Evolutionary conservation across 2,888 invertebrate species (phyloP).

Genomic region (Ornithoptera alexandrae): DNA sequence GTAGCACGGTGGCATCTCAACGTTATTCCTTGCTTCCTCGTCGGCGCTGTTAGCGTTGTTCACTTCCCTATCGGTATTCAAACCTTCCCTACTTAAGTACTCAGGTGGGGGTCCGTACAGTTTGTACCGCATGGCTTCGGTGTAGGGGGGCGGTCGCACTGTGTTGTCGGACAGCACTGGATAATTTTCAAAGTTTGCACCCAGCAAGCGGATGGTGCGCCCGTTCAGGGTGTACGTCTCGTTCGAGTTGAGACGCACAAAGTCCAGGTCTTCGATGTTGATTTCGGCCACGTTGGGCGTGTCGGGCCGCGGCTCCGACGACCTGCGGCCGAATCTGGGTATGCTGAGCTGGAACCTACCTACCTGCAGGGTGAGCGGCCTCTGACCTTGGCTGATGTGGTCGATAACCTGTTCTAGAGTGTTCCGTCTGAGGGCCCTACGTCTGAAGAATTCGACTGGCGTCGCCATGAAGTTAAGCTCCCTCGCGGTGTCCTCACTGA

Average conservation of each 20-base stretch:
- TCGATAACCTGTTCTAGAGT: conserved; percentile 56
- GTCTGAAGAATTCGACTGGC: conserved; percentile 51
- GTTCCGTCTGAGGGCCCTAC: conserved; percentile 44
- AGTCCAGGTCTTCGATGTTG: conserved; percentile 59
- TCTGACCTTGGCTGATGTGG: conserved; percentile 43
- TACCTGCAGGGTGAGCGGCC: conserved; percentile 59
- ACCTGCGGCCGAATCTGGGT: conserved; percentile 51
- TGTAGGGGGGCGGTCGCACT: conserved; percentile 62
- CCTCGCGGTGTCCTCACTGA: conserved; percentile 38
- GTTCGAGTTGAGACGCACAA: conserved; percentile 53
- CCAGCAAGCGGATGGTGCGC: conserved; percentile 64
- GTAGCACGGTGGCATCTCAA: conserved; percentile 70
- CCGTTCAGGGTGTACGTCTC: conserved; percentile 74
- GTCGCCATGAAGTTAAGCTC: conserved; percentile 59
- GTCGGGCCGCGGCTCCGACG: conserved; percentile 52
- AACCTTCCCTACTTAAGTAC: conserved; percentile 55
- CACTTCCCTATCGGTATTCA: conserved; percentile 39
- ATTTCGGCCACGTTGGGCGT: conserved; percentile 67
- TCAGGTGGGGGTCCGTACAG: conserved; percentile 72
- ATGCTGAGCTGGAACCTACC: conserved; percentile 65
- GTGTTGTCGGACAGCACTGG: conserved; percentile 45
- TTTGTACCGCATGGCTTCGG: conserved; percentile 65
- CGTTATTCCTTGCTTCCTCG: conserved; percentile 55
- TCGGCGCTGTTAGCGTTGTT: conserved; percentile 42
- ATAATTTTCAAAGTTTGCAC: conserved; percentile 64